Evolutionary conservation across 2,888 invertebrate genomes (phyloP), one percentile per base, ranked within the genome.

Genomic region (Pilophorus perplexus): DNA sequence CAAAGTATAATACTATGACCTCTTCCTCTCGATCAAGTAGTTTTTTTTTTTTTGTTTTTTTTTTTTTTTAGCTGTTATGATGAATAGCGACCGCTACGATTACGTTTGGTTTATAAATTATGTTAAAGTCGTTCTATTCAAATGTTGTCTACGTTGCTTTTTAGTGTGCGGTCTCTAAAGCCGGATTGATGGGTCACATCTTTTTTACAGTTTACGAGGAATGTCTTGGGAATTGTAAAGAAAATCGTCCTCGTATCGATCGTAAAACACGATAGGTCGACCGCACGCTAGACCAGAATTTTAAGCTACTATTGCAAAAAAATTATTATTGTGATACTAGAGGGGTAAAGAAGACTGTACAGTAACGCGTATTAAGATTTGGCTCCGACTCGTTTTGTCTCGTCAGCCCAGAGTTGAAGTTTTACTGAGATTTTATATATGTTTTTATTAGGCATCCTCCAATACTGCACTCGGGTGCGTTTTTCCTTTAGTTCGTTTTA

Each of bases 291-390:
- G n/a, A n/a, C n/a, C n/a, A n/a, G n/a, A n/a, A n/a, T 25, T 52
- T 52, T 25, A 52, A 33, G 12, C 52, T 52, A 52, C 52, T 52
- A 50, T 54, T 37, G 38, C 37, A 40, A 37, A 44, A 64, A 52
- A 38, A 52, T 64, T 64, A 68, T 65, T 65, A 64, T 69, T 69
- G 68, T 69, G 68, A 69, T 69, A 69, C 62, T 69, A 69, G 68
- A 44, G 48, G 64, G 67, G 48, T 69, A 69, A 69, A 42, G 59
- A 69, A 69, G 68, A 69, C 68, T 69, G 68, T 59, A 59, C 59
- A 59, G 59, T 59, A 27, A 59, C 16, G 38, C 38, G 37, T 55
- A 10, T 38, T 52, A 38, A 55, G 22, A 25, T 37, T 18, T 10
- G 22, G 38, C 20, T 38, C 55, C 52, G 33, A 52, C 18, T 28